Evolutionary conservation across 2,888 invertebrate genomes (phyloP).

Genomic region (Geophilus truncorum): DNA sequence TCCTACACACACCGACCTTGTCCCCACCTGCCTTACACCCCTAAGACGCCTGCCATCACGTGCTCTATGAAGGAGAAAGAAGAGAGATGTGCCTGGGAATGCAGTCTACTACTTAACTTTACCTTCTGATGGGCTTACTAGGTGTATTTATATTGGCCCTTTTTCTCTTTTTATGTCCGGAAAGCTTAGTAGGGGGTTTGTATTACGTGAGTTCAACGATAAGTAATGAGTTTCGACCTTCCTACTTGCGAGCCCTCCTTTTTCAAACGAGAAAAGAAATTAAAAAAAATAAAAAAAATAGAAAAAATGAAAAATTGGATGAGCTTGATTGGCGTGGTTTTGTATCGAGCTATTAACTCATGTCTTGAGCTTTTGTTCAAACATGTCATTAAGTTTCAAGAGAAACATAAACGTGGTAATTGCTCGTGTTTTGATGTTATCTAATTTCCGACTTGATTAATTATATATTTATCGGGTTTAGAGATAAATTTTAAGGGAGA

Average conservation of each 20-base stretch:
- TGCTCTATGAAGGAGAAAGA: not conserved
- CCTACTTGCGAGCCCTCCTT: no score
- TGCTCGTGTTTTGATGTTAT: not conserved
- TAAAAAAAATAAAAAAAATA: not conserved
- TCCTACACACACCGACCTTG: not conserved
- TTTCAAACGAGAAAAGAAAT: no score
- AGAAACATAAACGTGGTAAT: not conserved
- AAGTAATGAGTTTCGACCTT: not conserved
- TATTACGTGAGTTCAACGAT: not conserved
- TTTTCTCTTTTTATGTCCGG: not conserved
- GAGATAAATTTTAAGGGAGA: not conserved
- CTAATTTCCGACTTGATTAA: not conserved
- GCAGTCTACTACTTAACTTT: not conserved
- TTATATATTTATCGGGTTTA: not conserved
- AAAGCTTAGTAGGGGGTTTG: not conserved
- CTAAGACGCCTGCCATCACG: slow-evolving; percentile 4
- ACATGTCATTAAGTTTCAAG: not conserved
- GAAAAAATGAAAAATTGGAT: not conserved
- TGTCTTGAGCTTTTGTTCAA: not conserved
- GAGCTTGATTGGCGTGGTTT: not conserved
- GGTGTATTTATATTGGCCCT: slow-evolving; percentile 7
- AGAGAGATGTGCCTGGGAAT: slow-evolving; percentile 1
- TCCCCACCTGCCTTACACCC: not conserved
- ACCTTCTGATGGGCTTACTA: slow-evolving; percentile 8
- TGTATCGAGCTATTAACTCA: not conserved